Evolutionary conservation across 2,797 vertebrate species (phyloP).

Genomic region (Acridotheres tristis): DNA sequence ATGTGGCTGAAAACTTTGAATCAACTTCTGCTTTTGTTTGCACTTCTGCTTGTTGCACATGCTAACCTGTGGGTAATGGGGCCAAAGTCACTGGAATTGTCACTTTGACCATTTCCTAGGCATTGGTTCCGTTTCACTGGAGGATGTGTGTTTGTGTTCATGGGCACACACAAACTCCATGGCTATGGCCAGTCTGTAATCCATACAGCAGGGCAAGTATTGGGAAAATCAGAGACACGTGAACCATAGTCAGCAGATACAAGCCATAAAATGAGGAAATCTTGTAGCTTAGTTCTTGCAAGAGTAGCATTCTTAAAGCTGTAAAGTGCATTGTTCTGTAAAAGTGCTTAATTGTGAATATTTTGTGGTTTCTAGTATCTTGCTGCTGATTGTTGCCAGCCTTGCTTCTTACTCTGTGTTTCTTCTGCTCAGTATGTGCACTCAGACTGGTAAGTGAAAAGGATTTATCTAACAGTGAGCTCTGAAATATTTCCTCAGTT

Average conservation of each 20-base stretch:
- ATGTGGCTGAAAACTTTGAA: rapidly evolving
- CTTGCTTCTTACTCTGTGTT: conserved; percentile 91
- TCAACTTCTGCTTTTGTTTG: neutral
- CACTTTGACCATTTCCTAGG: neutral
- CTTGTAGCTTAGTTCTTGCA: neutral
- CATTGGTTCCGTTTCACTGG: neutral
- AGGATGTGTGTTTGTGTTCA: rapidly evolving
- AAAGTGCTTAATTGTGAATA: neutral
- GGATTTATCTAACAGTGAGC: neutral
- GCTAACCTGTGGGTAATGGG: neutral
- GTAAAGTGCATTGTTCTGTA: neutral
- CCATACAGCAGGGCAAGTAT: neutral
- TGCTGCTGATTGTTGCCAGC: conserved; percentile 86
- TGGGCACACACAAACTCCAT: neutral
- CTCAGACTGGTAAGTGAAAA: conserved; percentile 87
- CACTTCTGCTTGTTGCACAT: neutral
- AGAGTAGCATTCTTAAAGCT: neutral
- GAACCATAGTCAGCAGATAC: conserved; percentile 29
- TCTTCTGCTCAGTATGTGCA: conserved; percentile 91
- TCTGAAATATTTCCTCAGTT: neutral
- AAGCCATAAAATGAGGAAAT: conserved; percentile 52
- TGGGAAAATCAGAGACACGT: neutral
- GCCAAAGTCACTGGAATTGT: neutral
- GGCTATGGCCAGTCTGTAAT: neutral
- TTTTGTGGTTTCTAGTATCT: conserved; percentile 78